Conservation (phyloP, 2,797 vertebrate genomes). For the Sebastes itinus region DNA sequence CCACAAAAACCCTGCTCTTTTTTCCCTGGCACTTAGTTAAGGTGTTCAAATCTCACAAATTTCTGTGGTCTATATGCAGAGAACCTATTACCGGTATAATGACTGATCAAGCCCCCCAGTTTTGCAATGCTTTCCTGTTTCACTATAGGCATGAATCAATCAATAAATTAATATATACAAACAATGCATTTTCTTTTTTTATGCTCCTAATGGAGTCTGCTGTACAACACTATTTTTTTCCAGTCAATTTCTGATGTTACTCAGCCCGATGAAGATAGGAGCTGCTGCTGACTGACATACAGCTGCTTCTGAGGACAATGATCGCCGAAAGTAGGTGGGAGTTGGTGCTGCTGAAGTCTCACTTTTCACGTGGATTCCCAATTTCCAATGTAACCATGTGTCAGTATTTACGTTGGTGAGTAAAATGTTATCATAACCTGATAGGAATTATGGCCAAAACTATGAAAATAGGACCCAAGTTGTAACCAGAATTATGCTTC, state of each 20-base stretch:
- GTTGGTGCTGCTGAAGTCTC: not conserved
- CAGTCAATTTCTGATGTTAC: not conserved
- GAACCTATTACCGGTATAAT: not conserved
- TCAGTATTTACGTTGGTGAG: not conserved
- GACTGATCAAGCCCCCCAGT: not conserved
- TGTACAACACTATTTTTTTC: not conserved
- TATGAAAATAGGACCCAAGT: not conserved
- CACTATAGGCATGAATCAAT: not conserved
- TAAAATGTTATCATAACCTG: not conserved
- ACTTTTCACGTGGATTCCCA: not conserved
- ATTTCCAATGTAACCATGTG: not conserved
- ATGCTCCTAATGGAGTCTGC: not conserved
- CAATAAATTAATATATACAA: not conserved
- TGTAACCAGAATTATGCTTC: not conserved
- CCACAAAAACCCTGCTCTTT: rapidly evolving
- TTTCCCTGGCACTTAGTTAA: not conserved
- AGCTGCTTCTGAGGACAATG: not conserved
- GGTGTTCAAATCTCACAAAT: not conserved
- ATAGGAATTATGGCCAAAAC: not conserved
- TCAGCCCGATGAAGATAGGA: not conserved
- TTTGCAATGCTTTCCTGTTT: not conserved
- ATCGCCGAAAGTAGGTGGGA: not conserved
- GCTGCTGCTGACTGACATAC: not conserved
- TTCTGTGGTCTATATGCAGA: not conserved
- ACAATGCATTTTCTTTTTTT: not conserved